Base-by-base conservation (phyloP, 2,113 vertebrate genomes). In the Chauna torquata region DNA sequence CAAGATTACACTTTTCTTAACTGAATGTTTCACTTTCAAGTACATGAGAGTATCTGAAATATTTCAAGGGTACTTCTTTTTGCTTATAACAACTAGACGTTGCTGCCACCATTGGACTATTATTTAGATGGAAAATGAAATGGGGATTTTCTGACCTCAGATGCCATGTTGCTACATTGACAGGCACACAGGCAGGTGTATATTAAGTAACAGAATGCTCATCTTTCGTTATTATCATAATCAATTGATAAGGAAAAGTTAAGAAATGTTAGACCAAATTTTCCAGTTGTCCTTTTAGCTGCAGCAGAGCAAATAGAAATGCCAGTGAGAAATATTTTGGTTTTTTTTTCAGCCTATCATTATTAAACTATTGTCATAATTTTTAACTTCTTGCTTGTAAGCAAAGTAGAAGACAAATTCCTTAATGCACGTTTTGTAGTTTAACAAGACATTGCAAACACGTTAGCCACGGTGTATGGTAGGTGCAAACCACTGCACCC, bases 101-200 rank as follows among this genome's bases (percentile, higher is more conserved):
- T 97, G 94, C 98, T 98, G 97, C 98, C 96, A 97, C 96, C 92
- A 91, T 91, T 86, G 97, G 97, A 84, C 86, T 94, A 34, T 70
- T 89, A 70, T 92, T 95, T 92, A 96, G 89, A 90, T 89, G 32
- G 62, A 86, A 76, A 75, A 57, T 23, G 79, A 92, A 91, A 27
- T 13, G 9, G 86, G 88, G 55, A 34, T 80, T 91, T 75, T 45
- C 52, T 92, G 47, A 59, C 55, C 89, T 94, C 62, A 91, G 40
- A 92, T 77, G 30, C 36, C 45, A 62, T 59, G 16, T 34, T 87
- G 23, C 25, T 94, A 82, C 80, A 62, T 64, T 66, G 45, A 88
- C 66, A 93, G 58, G 27, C 52, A 81, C 0, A 0, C 49, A 75
- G 52, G 70, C 54, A 54, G 55, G 34, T 61, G 24, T 62, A 58